Percentiles rank a stretch among this genome's conserved stretches.
These are phyloP conservation scores for Naja naja DNA, from an alignment of 2,113 vertebrate genomes.

Conservation along the genomic window DNA sequence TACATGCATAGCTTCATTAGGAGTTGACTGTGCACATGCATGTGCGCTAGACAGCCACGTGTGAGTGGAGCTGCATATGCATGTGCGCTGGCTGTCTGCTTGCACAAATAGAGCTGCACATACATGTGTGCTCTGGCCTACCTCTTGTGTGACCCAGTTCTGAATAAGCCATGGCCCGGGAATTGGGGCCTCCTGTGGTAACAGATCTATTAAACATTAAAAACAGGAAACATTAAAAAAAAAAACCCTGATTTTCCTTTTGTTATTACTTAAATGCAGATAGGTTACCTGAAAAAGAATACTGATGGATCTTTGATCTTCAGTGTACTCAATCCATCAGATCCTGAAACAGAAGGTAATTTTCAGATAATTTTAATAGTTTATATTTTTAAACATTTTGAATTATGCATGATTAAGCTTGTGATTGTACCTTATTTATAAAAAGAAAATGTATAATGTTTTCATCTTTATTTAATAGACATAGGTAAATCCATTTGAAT, in stretches of 20 bases:
- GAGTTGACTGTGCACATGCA: not conserved
- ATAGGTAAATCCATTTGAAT: not conserved
- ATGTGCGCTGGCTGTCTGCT: rapidly evolving
- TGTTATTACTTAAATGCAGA: slow-evolving; percentile 72
- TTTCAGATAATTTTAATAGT: not conserved
- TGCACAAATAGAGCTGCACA: not conserved
- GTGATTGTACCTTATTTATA: not conserved
- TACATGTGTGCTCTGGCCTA: not conserved
- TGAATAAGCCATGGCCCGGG: rapidly evolving
- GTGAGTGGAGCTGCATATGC: not conserved
- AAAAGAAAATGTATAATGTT: not conserved
- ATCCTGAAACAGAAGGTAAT: slow-evolving; percentile 89
- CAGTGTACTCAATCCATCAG: slow-evolving; percentile 87
- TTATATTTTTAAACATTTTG: not conserved
- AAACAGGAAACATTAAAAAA: not conserved
- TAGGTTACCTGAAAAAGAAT: slow-evolving; percentile 90
- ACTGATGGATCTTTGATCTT: slow-evolving; percentile 83
- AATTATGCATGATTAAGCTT: not conserved
- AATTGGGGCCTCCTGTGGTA: not conserved
- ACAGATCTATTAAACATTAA: not conserved
- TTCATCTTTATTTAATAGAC: not conserved
- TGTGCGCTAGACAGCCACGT: rapidly evolving
- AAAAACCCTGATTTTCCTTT: not conserved
- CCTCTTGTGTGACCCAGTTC: not conserved
- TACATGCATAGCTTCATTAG: not conserved